phyloP scores from a whole-genome alignment of 2,888 invertebrate species.

The Leptinotarsa tumamoca region DNA sequence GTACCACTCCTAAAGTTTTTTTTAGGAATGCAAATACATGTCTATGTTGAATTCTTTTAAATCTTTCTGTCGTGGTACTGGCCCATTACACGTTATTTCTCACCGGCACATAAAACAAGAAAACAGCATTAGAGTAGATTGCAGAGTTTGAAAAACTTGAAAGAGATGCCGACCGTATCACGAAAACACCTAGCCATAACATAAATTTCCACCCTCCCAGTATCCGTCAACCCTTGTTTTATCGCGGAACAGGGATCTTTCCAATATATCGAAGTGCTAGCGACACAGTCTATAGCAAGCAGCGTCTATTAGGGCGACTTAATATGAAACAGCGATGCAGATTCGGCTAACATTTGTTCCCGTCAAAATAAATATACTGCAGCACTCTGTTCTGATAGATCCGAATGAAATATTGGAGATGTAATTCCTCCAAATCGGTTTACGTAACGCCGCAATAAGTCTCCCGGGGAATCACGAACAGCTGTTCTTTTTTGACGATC shows the following conservation, averaged over 20 bases:
- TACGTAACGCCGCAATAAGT: slow-evolving; percentile 63
- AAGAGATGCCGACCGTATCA: slow-evolving; percentile 17
- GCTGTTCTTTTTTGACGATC: slow-evolving; percentile 35
- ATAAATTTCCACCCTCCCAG: slow-evolving; percentile 13
- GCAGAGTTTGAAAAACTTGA: neutral
- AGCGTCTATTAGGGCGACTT: slow-evolving; percentile 39
- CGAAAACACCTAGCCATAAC: slow-evolving; percentile 12
- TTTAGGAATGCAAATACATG: no score
- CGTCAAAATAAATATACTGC: slow-evolving; percentile 36
- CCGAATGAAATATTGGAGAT: slow-evolving; percentile 37
- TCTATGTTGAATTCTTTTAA: no score
- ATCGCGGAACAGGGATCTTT: slow-evolving; percentile 30
- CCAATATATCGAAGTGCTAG: slow-evolving; percentile 34
- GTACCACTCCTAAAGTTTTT: no score
- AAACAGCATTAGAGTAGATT: slow-evolving; percentile 6
- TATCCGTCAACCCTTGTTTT: slow-evolving; percentile 15
- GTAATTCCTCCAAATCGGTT: slow-evolving; percentile 60
- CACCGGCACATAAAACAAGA: neutral
- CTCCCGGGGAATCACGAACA: slow-evolving; percentile 47
- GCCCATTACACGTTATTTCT: neutral
- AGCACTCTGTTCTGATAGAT: slow-evolving; percentile 25
- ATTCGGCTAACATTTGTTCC: slow-evolving; percentile 36
- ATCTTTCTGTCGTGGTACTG: neutral
- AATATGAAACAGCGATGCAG: slow-evolving; percentile 36
- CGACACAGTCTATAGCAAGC: slow-evolving; percentile 28